Conservation (phyloP, 2,113 vertebrate species). For the Lepisosteus osseus region DNA sequence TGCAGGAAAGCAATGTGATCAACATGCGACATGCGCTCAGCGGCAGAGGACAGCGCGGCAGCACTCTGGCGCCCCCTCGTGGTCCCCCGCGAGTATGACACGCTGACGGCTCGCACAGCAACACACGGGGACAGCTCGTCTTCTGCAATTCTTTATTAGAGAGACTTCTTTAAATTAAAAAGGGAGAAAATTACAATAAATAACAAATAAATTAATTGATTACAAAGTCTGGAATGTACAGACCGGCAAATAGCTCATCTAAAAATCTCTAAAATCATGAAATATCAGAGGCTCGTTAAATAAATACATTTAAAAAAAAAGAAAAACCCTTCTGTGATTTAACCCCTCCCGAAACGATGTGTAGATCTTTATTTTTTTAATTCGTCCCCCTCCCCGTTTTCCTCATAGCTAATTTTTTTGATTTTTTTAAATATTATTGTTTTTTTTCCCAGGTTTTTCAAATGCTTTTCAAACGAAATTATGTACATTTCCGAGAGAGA, state of each 20-base stretch:
- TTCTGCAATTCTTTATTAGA: constrained; percentile 6
- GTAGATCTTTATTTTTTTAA: no score
- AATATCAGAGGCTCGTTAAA: not conserved
- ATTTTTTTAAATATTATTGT: not conserved
- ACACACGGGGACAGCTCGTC: not conserved
- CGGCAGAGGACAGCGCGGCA: no score
- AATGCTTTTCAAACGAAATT: not conserved
- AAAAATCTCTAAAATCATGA: constrained; percentile 5
- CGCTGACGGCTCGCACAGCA: not conserved
- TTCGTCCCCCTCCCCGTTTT: not conserved
- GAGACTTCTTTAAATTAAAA: not conserved
- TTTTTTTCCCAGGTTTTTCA: not conserved
- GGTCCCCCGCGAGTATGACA: no score
- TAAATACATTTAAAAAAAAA: not conserved
- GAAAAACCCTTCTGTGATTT: no score
- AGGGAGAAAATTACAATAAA: not conserved
- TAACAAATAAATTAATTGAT: constrained; percentile 3
- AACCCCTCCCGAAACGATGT: not conserved
- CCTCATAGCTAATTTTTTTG: not conserved
- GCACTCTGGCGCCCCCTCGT: no score
- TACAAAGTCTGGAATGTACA: not conserved
- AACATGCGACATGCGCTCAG: no score
- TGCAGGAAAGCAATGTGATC: no score
- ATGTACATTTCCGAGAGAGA: not conserved
- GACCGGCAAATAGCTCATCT: not conserved